Percentiles rank a stretch among this genome's conserved stretches.
These are phyloP conservation scores for Panurus biarmicus DNA, from an alignment of 2,113 vertebrate species.

Conservation along the genomic window DNA sequence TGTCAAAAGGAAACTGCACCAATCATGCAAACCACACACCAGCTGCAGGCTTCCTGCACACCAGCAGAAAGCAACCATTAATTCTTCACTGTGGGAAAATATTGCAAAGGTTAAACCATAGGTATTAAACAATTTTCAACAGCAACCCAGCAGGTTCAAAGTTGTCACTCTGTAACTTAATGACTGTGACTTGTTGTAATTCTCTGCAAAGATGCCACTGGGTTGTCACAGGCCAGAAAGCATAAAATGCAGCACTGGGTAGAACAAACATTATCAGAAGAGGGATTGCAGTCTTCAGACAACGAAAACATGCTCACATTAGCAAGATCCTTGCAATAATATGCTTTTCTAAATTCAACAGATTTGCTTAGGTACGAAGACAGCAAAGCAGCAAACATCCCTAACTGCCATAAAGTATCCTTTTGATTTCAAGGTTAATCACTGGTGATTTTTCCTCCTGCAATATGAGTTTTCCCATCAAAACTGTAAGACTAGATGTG, in stretches of 20 bases:
- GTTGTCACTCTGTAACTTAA: neutral
- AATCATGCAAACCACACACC: neutral
- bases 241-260: neutral
- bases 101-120: slow-evolving; percentile 13
- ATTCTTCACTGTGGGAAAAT: neutral
- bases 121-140: neutral
- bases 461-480: neutral
- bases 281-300: neutral
- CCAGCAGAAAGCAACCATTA: slow-evolving; percentile 5
- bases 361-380: neutral
- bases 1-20: neutral
- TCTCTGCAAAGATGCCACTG: neutral
- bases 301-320: neutral
- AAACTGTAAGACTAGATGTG: neutral
- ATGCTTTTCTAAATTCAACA: neutral
- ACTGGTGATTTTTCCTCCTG: neutral
- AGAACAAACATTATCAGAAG: neutral
- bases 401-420: neutral
- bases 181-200: neutral
- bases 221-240: neutral
- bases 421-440: neutral
- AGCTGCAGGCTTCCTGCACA: neutral
- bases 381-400: neutral
- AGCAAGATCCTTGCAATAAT: neutral
- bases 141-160: slow-evolving; percentile 1